Conservation (phyloP, 2,797 vertebrate species). For the Oryzias sinensis region DNA sequence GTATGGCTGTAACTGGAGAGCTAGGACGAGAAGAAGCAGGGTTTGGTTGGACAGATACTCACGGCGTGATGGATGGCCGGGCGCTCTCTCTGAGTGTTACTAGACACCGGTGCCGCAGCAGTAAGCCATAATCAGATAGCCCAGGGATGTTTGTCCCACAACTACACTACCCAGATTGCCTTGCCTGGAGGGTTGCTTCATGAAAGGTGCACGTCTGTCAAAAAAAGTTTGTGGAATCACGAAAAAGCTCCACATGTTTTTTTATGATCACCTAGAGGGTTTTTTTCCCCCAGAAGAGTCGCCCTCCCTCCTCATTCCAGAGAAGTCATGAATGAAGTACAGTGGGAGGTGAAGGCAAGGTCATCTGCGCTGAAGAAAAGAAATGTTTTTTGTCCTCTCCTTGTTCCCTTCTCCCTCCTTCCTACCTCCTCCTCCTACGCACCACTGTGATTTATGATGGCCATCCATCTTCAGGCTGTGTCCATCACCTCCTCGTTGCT, state of each 20-base stretch:
- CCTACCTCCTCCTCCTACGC: slow-evolving; percentile 82
- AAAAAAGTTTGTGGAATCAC: slow-evolving; percentile 53
- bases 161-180: slow-evolving; percentile 76
- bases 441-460: slow-evolving; percentile 98
- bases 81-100: slow-evolving; percentile 89
- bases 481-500: slow-evolving; percentile 99
- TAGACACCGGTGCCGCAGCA: slow-evolving; percentile 82
- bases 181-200: slow-evolving; percentile 68
- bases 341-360: slow-evolving; percentile 68
- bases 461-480: slow-evolving; percentile 97
- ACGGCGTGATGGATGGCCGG: slow-evolving; percentile 89
- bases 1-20: slow-evolving; percentile 99
- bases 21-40: slow-evolving; percentile 87
- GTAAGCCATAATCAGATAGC: slow-evolving; percentile 82
- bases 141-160: slow-evolving; percentile 78
- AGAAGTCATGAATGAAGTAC: slow-evolving; percentile 56
- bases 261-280: slow-evolving; percentile 12
- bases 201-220: slow-evolving; percentile 64
- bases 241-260: slow-evolving; percentile 22
- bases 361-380: slow-evolving; percentile 27
- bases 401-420: slow-evolving; percentile 61
- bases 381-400: slow-evolving; percentile 84
- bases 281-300: slow-evolving; percentile 41
- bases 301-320: slow-evolving; percentile 30
- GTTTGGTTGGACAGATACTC: slow-evolving; percentile 83